phyloP scores from a whole-genome alignment of 2,797 vertebrate genomes.

The Tachyglossus aculeatus region DNA sequence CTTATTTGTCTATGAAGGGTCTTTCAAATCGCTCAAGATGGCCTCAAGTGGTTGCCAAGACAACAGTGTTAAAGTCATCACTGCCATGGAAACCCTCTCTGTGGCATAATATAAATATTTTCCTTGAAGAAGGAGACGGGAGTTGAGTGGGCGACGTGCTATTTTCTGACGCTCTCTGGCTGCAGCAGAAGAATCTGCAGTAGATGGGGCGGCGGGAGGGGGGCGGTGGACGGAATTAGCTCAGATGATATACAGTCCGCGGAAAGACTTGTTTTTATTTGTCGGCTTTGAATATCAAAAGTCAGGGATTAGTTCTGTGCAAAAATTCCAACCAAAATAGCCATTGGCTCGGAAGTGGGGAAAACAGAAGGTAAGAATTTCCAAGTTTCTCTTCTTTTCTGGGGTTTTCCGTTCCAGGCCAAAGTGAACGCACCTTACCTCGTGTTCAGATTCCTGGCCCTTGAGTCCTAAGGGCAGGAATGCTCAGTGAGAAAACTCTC shows the following conservation, averaged over 20 bases:
- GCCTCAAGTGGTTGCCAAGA: slow-evolving; percentile 75
- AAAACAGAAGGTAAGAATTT: slow-evolving; percentile 5
- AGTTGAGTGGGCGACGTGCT: slow-evolving; percentile 74
- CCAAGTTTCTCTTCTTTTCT: neutral
- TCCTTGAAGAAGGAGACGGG: slow-evolving; percentile 69
- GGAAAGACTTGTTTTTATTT: slow-evolving; percentile 41
- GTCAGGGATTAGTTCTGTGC: slow-evolving; percentile 15
- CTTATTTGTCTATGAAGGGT: slow-evolving; percentile 72
- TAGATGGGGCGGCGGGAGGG: slow-evolving; percentile 16
- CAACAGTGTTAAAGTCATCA: slow-evolving; percentile 69
- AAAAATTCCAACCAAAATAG: slow-evolving; percentile 17
- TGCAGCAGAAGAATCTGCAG: slow-evolving; percentile 54
- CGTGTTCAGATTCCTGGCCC: neutral
- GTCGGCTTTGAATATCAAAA: slow-evolving; percentile 31
- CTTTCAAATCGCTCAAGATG: slow-evolving; percentile 71
- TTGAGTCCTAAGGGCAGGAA: neutral
- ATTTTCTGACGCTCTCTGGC: slow-evolving; percentile 69
- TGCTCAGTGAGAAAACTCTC: neutral
- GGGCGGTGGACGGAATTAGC: slow-evolving; percentile 52
- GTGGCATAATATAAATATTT: slow-evolving; percentile 80
- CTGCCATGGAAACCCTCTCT: slow-evolving; percentile 79
- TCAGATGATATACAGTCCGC: accelerated
- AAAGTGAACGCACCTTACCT: neutral
- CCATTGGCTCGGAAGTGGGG: neutral
- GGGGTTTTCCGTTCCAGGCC: neutral